Evolutionary conservation across 1,140 invertebrate genomes (phyloP), one percentile per base, ranked within the genome.

Genomic region (Panagrolaimus sp.): DNA sequence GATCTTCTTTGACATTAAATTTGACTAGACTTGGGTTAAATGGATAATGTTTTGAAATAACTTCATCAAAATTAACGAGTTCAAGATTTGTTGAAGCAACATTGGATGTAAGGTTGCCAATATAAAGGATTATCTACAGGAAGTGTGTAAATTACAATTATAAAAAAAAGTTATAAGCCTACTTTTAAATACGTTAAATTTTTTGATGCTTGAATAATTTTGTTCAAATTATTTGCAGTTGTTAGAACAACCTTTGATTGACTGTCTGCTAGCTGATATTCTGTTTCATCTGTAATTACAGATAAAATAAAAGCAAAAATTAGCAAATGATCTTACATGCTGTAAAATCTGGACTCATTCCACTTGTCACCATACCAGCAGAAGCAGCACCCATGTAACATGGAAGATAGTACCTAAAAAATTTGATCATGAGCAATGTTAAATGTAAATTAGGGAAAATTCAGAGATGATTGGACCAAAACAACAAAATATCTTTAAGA

Each of bases 221-320:
- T 31, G 0, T 66, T 16, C 5, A 42, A 45, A 57, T 61, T 63
- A 20, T 9, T 51, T 9, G 20, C 66, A 9, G 66, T 67, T 16
- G 66, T 67, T 4, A 67, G 2, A 2, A 67, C 16, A 11, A 63
- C 27, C 3, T 61, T 46, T 5, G 66, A 13, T 46, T 31, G 20
- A 14, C 25, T 62, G 47, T 67, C 23, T 1, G 7, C 8, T 14
- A 67, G 48, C 1, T 31, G 46, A 43, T 67, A 45, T 9, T 11
- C 11, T 1, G 66, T n/a, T 43, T 67, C 66, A 7, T 27, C 66
- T 67, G 14, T 11, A 65, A 65, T 11, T 38, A n/a, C 4, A 66
- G 43, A 61, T n/a, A 14, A 16, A 11, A 11, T 14, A 14, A 63
- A 0, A 45, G 2, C 5, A 16, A 11, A 1, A 13, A 0, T 63